Base-by-base conservation (phyloP, 2,113 vertebrate genomes). In the Oostethus manadensis region DNA sequence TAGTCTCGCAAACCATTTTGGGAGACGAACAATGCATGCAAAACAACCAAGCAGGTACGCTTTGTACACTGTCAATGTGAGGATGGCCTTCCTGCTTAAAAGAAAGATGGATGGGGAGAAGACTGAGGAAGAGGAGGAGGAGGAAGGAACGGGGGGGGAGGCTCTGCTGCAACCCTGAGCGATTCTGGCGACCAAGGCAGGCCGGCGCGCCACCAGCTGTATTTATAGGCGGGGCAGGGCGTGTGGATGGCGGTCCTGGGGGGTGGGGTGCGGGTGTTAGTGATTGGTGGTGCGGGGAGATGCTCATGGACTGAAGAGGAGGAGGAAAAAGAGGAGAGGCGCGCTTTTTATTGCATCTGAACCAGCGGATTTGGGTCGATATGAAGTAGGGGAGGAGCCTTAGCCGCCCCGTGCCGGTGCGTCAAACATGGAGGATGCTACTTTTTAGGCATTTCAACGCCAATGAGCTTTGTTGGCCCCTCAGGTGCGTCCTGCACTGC, bases 1-100 rank as follows among this genome's bases (percentile, higher is more conserved):
- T 94, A 84, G 94, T 95, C 92, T 97, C 94, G 90, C 95, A 98
- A 92, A 96, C 95, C 95, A 97, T 97, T 89, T 93, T 92, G 80
- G 93, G 92, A 92, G 95, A 92, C 90, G 92, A 88, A 91, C 89
- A 94, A 93, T 94, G 91, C 95, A 98, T 97, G 93, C 95, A 95
- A 93, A 35, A 42, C 10, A 42, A 42, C 38, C 38, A 42, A 14
- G 4, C 38, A 14, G 38, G 38, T 10, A 40, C 38, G 38, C 13
- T 42, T 42, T 42, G 38, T 14, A 42, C 38, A 42, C 38, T 13
- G 38, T 42, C 11, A 42, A 42, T 42, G 38, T 42, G 38, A 14
- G 38, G 38, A 42, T 42, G 38, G 38, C 38, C 2, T 14, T 14
- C 11, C 38, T 42, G 38, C 38, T 42, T 14, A 14, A 42, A 42